Evolutionary conservation across 2,888 invertebrate species (phyloP).

Genomic region (Thalpophila matura): DNA sequence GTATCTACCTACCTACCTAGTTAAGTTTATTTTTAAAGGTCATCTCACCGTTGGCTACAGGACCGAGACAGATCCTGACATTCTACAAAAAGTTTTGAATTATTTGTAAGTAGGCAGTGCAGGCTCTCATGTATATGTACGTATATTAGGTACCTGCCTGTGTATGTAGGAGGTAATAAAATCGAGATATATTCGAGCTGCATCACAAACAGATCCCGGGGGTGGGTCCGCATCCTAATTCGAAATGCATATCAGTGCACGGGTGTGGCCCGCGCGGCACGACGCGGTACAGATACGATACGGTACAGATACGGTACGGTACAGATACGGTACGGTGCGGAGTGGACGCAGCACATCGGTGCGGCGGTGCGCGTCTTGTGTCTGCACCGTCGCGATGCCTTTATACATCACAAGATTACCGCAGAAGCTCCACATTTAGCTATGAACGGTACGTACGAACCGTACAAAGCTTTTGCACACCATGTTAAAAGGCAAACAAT

Average conservation of each 20-base stretch:
- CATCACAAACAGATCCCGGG: constrained; percentile 16
- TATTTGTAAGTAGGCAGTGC: background rate
- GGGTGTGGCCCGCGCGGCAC: no score
- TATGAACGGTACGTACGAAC: no score
- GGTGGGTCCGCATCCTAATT: background rate
- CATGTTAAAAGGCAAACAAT: no score
- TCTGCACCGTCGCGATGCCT: no score
- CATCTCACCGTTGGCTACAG: no score
- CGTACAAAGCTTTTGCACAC: no score
- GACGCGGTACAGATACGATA: background rate
- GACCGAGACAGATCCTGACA: background rate
- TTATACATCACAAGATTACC: background rate
- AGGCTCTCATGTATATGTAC: background rate
- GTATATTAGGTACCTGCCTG: no score
- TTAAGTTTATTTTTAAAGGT: no score
- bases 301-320: background rate
- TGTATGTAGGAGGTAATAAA: constrained; percentile 3
- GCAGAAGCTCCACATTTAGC: background rate
- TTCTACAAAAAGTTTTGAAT: background rate
- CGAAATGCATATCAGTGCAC: background rate
- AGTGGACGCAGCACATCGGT: no score
- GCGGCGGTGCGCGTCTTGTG: no score
- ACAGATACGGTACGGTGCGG: background rate
- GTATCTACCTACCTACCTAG: no score
- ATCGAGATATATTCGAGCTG: constrained; percentile 2